Evolutionary conservation across 2,888 invertebrate genomes (phyloP).

Genomic region (Agrotis exclamationis): DNA sequence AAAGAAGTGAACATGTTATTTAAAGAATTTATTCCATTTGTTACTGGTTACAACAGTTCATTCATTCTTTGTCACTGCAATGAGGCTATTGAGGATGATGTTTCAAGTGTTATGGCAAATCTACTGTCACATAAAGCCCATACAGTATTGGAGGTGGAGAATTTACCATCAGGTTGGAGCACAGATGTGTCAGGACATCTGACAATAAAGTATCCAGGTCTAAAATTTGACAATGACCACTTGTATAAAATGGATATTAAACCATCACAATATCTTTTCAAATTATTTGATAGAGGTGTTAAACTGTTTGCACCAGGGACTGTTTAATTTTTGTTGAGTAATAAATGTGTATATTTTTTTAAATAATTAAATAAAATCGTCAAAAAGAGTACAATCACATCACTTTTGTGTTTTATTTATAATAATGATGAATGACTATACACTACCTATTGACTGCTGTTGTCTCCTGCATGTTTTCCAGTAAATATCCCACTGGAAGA

Average conservation of each 20-base stretch:
- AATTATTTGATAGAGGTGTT: constrained; percentile 94
- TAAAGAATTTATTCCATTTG: constrained; percentile 83
- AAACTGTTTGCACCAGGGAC: constrained; percentile 94
- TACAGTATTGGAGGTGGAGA: constrained; percentile 92
- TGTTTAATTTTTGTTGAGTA: constrained; percentile 70
- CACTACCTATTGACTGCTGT: too few species aligned
- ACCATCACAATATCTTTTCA: constrained; percentile 91
- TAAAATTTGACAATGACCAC: constrained; percentile 80
- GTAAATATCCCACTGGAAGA: too few species aligned
- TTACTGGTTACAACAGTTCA: constrained; percentile 75
- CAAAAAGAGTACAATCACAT: too few species aligned
- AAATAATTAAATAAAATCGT: background rate
- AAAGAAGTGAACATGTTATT: constrained; percentile 89
- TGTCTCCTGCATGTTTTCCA: too few species aligned
- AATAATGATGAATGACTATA: too few species aligned
- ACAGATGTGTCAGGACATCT: constrained; percentile 94
- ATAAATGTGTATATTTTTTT: background rate
- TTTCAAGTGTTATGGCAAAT: constrained; percentile 91
- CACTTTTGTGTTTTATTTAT: too few species aligned
- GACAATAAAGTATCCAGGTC: constrained; percentile 87
- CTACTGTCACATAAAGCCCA: constrained; percentile 92
- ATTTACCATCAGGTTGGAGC: constrained; percentile 94
- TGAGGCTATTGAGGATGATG: constrained; percentile 90
- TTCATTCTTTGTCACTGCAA: constrained; percentile 91
- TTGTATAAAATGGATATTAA: constrained; percentile 76